Evolutionary conservation across 1,140 invertebrate genomes (phyloP), one percentile per base, ranked within the genome.

Genomic region (Samia ricini): DNA sequence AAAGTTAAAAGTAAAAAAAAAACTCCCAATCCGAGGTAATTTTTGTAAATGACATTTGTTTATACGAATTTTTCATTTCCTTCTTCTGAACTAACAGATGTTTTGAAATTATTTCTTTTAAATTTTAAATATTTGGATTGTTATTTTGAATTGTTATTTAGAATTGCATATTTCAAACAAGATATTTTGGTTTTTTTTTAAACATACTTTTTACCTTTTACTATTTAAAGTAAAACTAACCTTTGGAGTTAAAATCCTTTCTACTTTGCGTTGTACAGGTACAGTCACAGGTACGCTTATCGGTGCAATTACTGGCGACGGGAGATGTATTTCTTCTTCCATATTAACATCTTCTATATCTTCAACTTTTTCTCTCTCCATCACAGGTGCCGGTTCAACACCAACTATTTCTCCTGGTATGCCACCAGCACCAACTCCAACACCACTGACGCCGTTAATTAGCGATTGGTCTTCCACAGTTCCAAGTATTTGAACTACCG

Each of bases 401-500:
- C 91, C 92, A 54, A 92, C 89, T 55, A 92, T 92, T 81, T 92
- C 92, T 57, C 92, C 92, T 57, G 92, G 92, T 79, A 92, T 93
- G 67, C 91, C 91, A 74, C 89, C 85, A 69, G 88, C 86, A n/a
- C 91, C 91, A 60, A 91, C 91, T 48, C 92, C 92, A 51, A 91
- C 90, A 56, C 92, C 92, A 68, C 90, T 92, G 22, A 92, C 89
- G 42, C 93, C 92, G 61, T 93, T 92, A 70, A 93, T 70, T 1
- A 67, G 90, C 3, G 84, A 79, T 64, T 93, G 91, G 68, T 93
- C 93, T 66, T 94, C 93, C 15, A 93, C 89, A 21, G 93, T 84
- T 22, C 94, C 94, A 12, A 96, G 81, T 69, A 96, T 95, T 74
- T 93, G 92, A 58, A 95, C 91, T 6, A 96, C 93, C 0, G 94